Evolutionary conservation across 2,888 invertebrate species (phyloP), one percentile per base, ranked within the genome.

Genomic region (Drosophila buzzatii): DNA sequence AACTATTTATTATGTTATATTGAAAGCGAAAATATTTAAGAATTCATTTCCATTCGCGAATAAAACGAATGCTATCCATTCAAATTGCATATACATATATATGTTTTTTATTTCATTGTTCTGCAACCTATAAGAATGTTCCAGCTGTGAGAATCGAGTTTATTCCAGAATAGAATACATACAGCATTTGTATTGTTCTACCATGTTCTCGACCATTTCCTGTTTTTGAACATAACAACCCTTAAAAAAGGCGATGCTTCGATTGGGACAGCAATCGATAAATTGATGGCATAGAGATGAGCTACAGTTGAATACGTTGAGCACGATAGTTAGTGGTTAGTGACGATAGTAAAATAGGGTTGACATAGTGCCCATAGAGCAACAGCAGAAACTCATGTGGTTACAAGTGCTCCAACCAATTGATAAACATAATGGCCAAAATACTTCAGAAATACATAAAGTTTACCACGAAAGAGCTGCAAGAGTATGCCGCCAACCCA

Each of bases 401-500:
- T 67, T 68, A 20, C 49, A 31, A 47, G 42, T 45, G 52, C 16
- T 51, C 27, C 27, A 27, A 47, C 6, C 7, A 35, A 33, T 49
- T 58, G 51, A 47, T 35, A 23, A 42, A 35, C 20, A 76, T 80
- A 65, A 93, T 92, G 93, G 82, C 88, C 1, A 92, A 89, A 86
- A 83, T 91, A 58, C 81, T 92, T 33, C 91, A 91, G 57, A 91
- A 92, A 70, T 92, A 92, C 57, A 81, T 91, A 1, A 92, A 92
- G 75, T 94, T 94, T 61, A 92, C 93, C 2, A 81, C 86, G 20
- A 82, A 91, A 51, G 94, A 94, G 78, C 85, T 95, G 45, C 91
- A 93, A 10, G 91, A 92, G n/a, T 93, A 95, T 55, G 82, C 93
- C 2, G 91, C 93, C 59, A 93, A 93, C 23, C 91, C 93, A 18